Conservation (phyloP, 2,113 vertebrate species). For the Nothobranchius furzeri region DNA sequence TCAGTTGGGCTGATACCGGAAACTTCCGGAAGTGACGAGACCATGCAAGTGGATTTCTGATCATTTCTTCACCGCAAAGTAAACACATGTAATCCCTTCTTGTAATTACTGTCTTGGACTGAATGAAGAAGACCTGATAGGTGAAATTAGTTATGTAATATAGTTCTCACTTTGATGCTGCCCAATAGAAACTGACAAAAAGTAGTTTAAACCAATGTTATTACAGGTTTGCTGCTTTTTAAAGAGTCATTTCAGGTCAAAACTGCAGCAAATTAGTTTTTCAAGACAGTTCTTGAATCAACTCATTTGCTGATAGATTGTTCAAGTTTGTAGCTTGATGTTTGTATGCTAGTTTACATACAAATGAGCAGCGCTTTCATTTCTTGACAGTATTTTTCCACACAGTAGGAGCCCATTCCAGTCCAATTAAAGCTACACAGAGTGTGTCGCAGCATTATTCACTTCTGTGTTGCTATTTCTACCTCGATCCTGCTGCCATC, state of each 20-base stretch:
- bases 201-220: neutral
- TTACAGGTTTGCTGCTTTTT: neutral
- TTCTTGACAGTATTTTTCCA: slow-evolving; percentile 49
- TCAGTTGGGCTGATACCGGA: too few relatives aligned
- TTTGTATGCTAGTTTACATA: slow-evolving; percentile 2
- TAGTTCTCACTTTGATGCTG: neutral
- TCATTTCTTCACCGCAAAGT: too few relatives aligned
- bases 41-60: too few relatives aligned
- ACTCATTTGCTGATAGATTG: slow-evolving; percentile 18
- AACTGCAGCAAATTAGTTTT: slow-evolving; percentile 7
- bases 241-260: neutral
- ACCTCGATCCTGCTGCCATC: slow-evolving; percentile 10
- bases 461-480: slow-evolving; percentile 65
- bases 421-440: slow-evolving; percentile 71
- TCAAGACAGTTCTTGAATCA: slow-evolving; percentile 29
- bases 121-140: neutral
- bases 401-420: slow-evolving; percentile 69
- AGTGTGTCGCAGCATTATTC: slow-evolving; percentile 55
- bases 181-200: neutral
- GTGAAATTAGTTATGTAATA: neutral
- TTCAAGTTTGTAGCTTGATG: slow-evolving; percentile 15
- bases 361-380: slow-evolving; percentile 31
- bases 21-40: too few relatives aligned
- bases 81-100: neutral
- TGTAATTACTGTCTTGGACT: neutral